phyloP scores from a whole-genome alignment of 2,113 vertebrate species.

The Leuciscus idus region DNA sequence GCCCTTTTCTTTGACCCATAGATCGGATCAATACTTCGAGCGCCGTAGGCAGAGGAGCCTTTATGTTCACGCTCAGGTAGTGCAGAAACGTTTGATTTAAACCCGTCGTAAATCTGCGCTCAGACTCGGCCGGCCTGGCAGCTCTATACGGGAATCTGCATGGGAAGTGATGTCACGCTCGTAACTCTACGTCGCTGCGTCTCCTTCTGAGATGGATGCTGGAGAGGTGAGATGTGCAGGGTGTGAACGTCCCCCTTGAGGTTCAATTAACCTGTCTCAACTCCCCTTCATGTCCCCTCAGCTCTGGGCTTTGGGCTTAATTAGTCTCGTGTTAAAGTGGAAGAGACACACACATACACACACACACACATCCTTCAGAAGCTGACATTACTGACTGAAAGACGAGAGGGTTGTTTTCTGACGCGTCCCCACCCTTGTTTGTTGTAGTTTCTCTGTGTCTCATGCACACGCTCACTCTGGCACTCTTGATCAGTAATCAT shows the following conservation, averaged over 20 bases:
- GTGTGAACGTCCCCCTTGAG: constrained; percentile 75
- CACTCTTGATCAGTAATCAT: constrained; percentile 61
- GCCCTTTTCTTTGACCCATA: constrained; percentile 67
- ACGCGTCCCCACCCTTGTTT: constrained; percentile 9
- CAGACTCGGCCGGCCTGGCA: constrained; percentile 68
- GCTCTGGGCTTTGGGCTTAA: constrained; percentile 66
- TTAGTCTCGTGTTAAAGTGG: constrained; percentile 76
- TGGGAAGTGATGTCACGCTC: constrained; percentile 76
- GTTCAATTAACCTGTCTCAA: constrained; percentile 81
- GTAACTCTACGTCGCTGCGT: constrained; percentile 71
- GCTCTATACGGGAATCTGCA: constrained; percentile 69
- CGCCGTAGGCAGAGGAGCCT: constrained; percentile 65
- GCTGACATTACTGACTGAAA: constrained; percentile 6
- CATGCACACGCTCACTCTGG: constrained; percentile 56
- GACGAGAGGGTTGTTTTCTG: neutral
- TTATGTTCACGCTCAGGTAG: constrained; percentile 45
- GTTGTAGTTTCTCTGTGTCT: neutral
- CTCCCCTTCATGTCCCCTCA: constrained; percentile 48
- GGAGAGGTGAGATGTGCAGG: constrained; percentile 73
- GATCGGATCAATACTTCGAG: constrained; percentile 76
- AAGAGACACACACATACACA: constrained; percentile 56
- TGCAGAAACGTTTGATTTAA: constrained; percentile 66
- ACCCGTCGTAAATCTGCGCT: constrained; percentile 69
- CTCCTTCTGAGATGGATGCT: constrained; percentile 72
- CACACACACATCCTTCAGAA: constrained; percentile 34